Base-by-base conservation (phyloP, 35 echinoderm and acorn worm species). In the Ophioderma brevispina region DNA sequence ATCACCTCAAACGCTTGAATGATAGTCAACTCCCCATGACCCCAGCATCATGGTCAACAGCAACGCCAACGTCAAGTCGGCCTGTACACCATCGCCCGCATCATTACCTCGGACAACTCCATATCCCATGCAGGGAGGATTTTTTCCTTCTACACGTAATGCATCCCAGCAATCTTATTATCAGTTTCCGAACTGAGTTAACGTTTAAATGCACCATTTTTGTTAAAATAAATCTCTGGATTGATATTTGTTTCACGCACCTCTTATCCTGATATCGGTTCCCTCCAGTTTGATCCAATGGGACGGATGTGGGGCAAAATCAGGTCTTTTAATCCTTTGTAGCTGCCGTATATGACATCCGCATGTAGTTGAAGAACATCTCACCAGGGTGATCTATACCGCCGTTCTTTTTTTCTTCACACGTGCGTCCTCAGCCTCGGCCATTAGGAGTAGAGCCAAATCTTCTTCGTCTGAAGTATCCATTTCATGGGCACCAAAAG, bases 341-440 rank as follows among this genome's bases (percentile, higher is more conserved):
- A 77, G 59, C 80, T 91, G 1, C 76, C n/a, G 63, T 84, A n/a
- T n/a, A 91, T 43, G 89, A 91, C 89, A 91, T 91, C 59, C 55
- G 52, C 89, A 91, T 84, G 35, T 91, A 91, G 80, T 84, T 91
- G 89, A 91, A 91, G 84, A 91, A 91, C 30, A n/a, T n/a, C n/a
- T n/a, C n/a, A n/a, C n/a, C n/a, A n/a, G n/a, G n/a, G n/a, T n/a
- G n/a, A n/a, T n/a, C n/a, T n/a, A n/a, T n/a, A n/a, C n/a, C n/a
- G n/a, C n/a, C n/a, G n/a, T n/a, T n/a, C n/a, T n/a, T n/a, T n/a
- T n/a, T n/a, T n/a, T n/a, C n/a, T n/a, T n/a, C n/a, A n/a, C n/a
- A n/a, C n/a, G n/a, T n/a, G n/a, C n/a, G n/a, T n/a, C n/a, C n/a
- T n/a, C n/a, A n/a, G n/a, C n/a, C n/a, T n/a, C n/a, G n/a, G n/a